Conservation (phyloP, 1,140 invertebrate species). For the Cryptotermes secundus region DNA sequence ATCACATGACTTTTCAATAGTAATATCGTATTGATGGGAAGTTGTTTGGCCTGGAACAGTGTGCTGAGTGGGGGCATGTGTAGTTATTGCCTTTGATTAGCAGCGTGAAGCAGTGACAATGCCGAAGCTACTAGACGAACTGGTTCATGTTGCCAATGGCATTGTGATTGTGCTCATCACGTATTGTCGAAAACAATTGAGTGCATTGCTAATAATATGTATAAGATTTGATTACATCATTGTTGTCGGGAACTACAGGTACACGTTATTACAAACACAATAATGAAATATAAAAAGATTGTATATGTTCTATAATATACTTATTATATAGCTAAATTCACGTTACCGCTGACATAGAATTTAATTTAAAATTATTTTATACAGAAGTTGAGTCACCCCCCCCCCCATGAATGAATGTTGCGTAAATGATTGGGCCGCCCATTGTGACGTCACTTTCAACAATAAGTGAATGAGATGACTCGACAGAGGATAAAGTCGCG, state of each 20-base stretch:
- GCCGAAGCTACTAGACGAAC: not conserved
- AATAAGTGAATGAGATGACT: not conserved
- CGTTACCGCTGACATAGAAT: not conserved
- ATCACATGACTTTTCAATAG: no score
- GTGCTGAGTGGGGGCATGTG: not conserved
- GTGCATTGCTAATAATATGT: not conserved
- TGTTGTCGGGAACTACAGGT: not conserved
- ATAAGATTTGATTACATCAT: not conserved
- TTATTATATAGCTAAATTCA: not conserved
- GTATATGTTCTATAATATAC: not conserved
- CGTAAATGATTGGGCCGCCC: not conserved
- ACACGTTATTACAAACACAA: not conserved
- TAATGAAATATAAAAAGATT: not conserved
- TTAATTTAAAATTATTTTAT: conserved; percentile 13
- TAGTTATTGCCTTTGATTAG: conserved; percentile 8
- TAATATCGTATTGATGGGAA: not conserved
- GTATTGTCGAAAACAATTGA: not conserved
- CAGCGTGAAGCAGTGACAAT: not conserved
- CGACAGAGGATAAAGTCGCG: not conserved
- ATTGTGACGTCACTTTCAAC: not conserved
- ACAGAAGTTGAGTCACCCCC: not conserved
- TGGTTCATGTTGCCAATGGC: conserved; percentile 6
- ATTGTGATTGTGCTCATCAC: not conserved
- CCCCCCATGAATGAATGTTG: not conserved
- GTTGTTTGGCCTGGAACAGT: not conserved